Conservation (phyloP, 2,797 vertebrate species). For the Xenops minutus region DNA sequence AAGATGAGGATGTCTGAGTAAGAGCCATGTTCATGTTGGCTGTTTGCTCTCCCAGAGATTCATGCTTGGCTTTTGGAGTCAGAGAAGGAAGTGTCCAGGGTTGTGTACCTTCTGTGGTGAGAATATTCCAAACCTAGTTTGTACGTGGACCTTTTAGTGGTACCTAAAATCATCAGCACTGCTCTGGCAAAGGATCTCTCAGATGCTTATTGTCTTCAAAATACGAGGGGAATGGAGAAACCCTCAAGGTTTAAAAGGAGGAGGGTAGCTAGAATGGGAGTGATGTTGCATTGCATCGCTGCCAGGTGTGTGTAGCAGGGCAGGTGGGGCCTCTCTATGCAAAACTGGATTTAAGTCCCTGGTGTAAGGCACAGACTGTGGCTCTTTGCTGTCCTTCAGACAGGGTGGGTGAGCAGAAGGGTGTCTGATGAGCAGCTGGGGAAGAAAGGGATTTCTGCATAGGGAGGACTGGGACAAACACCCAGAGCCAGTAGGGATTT, state of each 20-base stretch:
- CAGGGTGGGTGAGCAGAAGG: not conserved
- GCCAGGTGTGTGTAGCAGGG: not conserved
- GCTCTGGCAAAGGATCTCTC: not conserved
- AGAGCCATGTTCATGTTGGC: accelerated
- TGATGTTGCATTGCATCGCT: accelerated
- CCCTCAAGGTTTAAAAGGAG: not conserved
- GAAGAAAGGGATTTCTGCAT: not conserved
- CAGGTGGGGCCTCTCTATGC: accelerated
- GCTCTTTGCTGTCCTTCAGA: not conserved
- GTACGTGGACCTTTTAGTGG: accelerated
- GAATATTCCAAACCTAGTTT: too few species aligned
- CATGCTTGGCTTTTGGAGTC: not conserved
- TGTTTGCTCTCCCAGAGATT: not conserved
- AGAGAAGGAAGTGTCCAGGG: not conserved
- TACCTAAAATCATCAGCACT: not conserved
- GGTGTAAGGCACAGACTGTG: not conserved
- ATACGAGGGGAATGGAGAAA: not conserved
- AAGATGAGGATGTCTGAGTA: not conserved
- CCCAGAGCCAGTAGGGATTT: not conserved
- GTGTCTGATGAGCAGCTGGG: not conserved
- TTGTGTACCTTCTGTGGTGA: not conserved
- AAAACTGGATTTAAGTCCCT: too few species aligned
- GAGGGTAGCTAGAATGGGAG: not conserved
- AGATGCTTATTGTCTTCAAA: not conserved
- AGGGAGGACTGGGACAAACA: not conserved